A percentile compares a stretch with the other conserved stretches of the same genome.
phyloP scores from a whole-genome alignment of 2,797 vertebrate genomes.

The Clarias laeviceps region DNA sequence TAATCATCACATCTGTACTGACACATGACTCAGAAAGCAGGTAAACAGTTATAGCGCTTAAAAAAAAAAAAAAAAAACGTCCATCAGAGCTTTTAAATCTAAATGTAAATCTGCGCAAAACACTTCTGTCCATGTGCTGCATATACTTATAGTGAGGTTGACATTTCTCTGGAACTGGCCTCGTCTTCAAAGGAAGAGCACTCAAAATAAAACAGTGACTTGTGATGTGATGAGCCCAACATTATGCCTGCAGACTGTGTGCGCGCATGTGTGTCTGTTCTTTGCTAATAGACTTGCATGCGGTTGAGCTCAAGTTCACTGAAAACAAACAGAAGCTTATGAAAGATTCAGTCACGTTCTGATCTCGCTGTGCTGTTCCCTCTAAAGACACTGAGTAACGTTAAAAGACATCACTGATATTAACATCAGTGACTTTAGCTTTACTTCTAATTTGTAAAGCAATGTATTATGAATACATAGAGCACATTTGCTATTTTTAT shows the following conservation, averaged over 20 bases:
- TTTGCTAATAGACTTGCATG: slow-evolving; percentile 41
- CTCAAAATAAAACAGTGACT: not conserved
- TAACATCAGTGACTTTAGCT: not conserved
- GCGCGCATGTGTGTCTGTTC: not conserved
- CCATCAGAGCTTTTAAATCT: not conserved
- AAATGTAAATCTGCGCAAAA: not conserved
- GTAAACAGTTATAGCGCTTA: not conserved
- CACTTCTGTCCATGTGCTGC: not conserved
- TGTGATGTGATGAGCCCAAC: not conserved
- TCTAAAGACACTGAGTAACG: not conserved
- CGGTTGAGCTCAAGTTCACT: slow-evolving; percentile 60
- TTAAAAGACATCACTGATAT: not conserved
- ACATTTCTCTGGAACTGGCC: not conserved
- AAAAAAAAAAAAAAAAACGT: not conserved
- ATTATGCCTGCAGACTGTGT: not conserved
- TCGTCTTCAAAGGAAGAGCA: not conserved
- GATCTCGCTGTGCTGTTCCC: slow-evolving; percentile 14
- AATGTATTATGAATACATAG: not conserved
- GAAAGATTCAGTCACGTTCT: slow-evolving; percentile 67
- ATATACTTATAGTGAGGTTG: not conserved
- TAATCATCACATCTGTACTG: not conserved
- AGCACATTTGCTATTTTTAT: not conserved
- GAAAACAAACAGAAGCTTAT: slow-evolving; percentile 71
- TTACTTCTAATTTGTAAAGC: not conserved
- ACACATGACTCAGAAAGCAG: not conserved